Evolutionary conservation across 2,113 vertebrate species (phyloP).

Genomic region (Butastur rufipennis): DNA sequence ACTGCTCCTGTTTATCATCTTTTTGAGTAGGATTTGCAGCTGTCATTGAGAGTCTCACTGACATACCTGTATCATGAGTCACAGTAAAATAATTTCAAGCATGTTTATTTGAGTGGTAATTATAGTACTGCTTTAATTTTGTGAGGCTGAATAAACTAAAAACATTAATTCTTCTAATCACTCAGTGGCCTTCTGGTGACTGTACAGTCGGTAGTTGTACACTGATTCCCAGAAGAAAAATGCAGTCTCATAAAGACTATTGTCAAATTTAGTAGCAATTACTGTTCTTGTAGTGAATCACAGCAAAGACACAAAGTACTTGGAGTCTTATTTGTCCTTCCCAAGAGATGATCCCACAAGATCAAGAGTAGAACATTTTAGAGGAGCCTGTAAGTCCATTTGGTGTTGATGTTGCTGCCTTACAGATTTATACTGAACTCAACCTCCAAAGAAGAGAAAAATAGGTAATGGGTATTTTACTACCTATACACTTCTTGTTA

Average conservation of each 20-base stretch:
- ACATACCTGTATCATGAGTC: background rate
- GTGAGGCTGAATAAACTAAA: background rate
- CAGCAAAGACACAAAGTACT: background rate
- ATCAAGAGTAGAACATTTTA: background rate
- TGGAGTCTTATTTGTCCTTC: background rate
- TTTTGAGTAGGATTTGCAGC: background rate
- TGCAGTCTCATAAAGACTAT: background rate
- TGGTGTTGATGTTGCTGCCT: background rate
- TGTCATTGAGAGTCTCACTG: background rate
- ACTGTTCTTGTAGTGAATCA: background rate
- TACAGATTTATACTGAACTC: background rate
- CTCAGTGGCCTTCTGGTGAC: background rate
- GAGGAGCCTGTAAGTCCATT: background rate
- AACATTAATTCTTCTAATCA: background rate
- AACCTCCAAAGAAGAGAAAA: background rate
- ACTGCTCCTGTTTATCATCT: background rate
- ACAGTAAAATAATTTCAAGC: background rate
- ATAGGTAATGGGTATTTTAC: conserved; percentile 47
- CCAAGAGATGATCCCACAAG: background rate
- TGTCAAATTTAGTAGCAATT: background rate
- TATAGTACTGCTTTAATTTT: background rate
- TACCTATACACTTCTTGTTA: conserved; percentile 32
- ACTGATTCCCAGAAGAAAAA: background rate
- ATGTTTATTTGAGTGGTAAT: background rate
- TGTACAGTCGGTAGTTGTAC: background rate